Evolutionary conservation across 2,888 invertebrate genomes (phyloP).

Genomic region (Homarus gammarus): DNA sequence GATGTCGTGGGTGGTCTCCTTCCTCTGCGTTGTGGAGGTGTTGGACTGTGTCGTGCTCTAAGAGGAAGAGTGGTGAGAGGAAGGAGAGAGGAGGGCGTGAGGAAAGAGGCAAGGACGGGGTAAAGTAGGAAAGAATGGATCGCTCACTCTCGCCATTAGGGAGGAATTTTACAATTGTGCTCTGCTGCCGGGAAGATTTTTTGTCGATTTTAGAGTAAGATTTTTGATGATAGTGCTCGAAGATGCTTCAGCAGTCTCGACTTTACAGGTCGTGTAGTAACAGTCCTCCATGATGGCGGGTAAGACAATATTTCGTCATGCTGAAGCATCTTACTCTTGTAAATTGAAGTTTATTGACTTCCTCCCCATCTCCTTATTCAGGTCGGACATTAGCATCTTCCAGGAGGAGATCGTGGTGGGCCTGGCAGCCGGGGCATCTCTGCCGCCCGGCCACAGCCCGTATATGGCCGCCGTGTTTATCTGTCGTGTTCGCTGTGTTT

Average conservation of each 20-base stretch:
- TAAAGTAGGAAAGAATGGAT: not conserved
- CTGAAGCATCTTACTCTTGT: slow-evolving; percentile 39
- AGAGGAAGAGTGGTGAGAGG: not conserved
- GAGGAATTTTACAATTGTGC: not conserved
- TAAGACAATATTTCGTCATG: slow-evolving; percentile 44
- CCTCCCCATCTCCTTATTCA: slow-evolving; percentile 25
- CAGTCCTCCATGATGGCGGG: not conserved
- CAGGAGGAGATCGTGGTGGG: slow-evolving; percentile 11
- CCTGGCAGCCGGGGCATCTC: not conserved
- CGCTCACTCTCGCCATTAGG: not conserved
- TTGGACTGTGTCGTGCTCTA: not conserved
- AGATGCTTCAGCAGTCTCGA: not conserved
- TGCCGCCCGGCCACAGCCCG: not conserved
- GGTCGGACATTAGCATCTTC: slow-evolving; percentile 6
- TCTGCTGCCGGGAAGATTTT: not conserved
- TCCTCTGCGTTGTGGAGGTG: not conserved
- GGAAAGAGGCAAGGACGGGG: not conserved
- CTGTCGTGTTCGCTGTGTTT: slow-evolving; percentile 30
- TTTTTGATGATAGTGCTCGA: not conserved
- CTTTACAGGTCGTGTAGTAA: slow-evolving; percentile 2
- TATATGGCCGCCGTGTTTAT: slow-evolving; percentile 32
- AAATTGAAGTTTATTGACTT: slow-evolving; percentile 47
- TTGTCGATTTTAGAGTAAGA: not conserved
- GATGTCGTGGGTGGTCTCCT: not conserved
- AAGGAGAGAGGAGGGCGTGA: not conserved